Base-by-base conservation (phyloP, 2,888 invertebrate genomes). In the Abrostola triplasia region DNA sequence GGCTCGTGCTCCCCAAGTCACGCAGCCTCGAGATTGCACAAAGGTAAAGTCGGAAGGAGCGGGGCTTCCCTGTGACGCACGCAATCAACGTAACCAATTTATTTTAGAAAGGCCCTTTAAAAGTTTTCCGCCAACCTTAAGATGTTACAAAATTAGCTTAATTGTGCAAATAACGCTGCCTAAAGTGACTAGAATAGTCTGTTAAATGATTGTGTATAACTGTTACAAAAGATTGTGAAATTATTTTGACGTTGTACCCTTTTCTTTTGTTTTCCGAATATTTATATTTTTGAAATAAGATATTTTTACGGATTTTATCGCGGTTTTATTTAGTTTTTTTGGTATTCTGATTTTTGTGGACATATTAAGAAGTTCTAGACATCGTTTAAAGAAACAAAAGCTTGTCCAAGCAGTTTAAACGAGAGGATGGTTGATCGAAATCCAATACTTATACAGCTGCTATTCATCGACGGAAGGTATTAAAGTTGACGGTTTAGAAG, bases 31-130 rank as follows among this genome's bases (percentile, higher is more conserved):
- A 53, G 38, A 11, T 64, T 51, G 64, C 53, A 62, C 54, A 69
- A 69, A 69, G 69, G 57, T 10, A 36, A 66, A 73, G 10, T 60
- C 9, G 37, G 36, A 58, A 62, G 37, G 35, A 55, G 11, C 47
- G 57, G 35, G 82, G 84, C 77, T 84, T 87, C 83, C 10, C 70
- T 74, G 47, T 86, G 85, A 87, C 85, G 84, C 79, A 82, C 73
- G 57, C 63, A 57, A 50, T 51, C 47, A 59, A 42, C 54, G 60
- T 64, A 72, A 72, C 69, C 56, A 24, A 10, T 60, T 68, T 73
- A 64, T 64, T 72, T 61, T 64, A 13, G 50, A 52, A 48, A 36
- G 47, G 59, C 13, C 68, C 59, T 68, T 72, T 64, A 60, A 76
- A 59, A 71, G 64, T 38, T 73, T 57, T 36, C 4, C 24, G 51